Percentiles rank a stretch among this genome's conserved stretches.
These are phyloP conservation scores for Numenius arquata DNA, from an alignment of 2,113 vertebrate species.

Conservation along the genomic window DNA sequence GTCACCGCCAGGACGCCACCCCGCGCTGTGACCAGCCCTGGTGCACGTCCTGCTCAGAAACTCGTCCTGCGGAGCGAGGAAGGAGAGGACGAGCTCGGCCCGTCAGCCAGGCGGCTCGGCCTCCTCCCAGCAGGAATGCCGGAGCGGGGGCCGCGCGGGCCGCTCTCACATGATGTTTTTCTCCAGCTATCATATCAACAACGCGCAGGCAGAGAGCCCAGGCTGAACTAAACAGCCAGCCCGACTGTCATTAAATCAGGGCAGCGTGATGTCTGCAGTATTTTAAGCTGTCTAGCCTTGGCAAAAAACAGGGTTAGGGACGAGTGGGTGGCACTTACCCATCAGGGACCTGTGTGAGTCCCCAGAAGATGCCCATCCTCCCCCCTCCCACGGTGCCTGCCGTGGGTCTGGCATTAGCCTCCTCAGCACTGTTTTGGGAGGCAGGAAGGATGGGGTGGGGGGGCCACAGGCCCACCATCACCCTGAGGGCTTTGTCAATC, in stretches of 20 bases:
- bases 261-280: background rate
- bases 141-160: constrained; percentile 1
- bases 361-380: too few species aligned
- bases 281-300: background rate
- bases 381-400: accelerated
- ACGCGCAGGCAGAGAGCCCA: constrained; percentile 33
- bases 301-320: background rate
- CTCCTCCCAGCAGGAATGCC: constrained; percentile 36
- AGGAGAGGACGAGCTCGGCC: background rate
- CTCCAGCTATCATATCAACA: constrained; percentile 52
- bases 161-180: constrained; percentile 61
- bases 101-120: background rate
- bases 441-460: background rate
- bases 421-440: background rate
- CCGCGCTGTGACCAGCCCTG: accelerated
- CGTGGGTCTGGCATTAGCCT: background rate
- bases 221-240: background rate
- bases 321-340: background rate
- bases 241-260: background rate
- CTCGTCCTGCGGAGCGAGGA: accelerated
- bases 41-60: background rate
- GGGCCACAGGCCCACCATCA: accelerated
- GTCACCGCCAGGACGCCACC: accelerated
- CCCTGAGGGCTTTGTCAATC: background rate
- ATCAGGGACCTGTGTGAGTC: background rate